A percentile compares a stretch with the other conserved stretches of the same genome.
These are phyloP conservation scores for Pomatostomus ruficeps DNA, from an alignment of 2,113 vertebrate genomes.

Conservation along the genomic window DNA sequence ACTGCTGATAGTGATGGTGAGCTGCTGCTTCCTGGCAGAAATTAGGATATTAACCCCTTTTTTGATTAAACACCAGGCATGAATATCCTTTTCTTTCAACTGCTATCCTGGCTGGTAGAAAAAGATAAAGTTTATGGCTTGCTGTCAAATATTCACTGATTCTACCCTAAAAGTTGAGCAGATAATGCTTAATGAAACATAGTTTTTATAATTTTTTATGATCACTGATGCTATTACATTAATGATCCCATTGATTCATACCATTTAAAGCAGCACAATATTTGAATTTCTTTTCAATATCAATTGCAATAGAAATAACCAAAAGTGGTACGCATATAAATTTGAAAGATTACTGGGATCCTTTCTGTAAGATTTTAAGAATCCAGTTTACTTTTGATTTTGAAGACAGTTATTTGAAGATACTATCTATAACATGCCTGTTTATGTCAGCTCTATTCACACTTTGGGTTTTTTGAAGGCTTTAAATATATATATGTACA, in stretches of 20 bases:
- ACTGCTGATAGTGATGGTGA: neutral
- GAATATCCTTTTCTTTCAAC: neutral
- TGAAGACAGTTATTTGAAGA: neutral
- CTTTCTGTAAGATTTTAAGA: neutral
- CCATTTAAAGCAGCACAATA: neutral
- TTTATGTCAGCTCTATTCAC: neutral
- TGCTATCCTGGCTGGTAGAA: neutral
- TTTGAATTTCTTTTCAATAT: neutral
- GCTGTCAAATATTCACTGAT: neutral
- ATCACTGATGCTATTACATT: neutral
- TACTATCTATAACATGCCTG: neutral
- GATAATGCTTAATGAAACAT: neutral
- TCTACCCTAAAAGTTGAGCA: neutral
- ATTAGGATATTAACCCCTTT: neutral
- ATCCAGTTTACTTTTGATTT: neutral
- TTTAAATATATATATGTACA: neutral
- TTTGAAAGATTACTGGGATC: neutral
- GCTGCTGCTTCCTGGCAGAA: neutral
- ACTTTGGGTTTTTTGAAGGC: neutral
- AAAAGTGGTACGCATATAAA: accelerated
- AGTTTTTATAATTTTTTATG: neutral
- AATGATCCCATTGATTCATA: neutral
- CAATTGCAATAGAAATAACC: neutral
- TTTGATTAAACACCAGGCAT: neutral
- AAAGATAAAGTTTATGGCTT: neutral